Percentiles rank a stretch among this genome's conserved stretches.
phyloP scores from a whole-genome alignment of 2,113 vertebrate species.

The Pygoscelis adeliae region DNA sequence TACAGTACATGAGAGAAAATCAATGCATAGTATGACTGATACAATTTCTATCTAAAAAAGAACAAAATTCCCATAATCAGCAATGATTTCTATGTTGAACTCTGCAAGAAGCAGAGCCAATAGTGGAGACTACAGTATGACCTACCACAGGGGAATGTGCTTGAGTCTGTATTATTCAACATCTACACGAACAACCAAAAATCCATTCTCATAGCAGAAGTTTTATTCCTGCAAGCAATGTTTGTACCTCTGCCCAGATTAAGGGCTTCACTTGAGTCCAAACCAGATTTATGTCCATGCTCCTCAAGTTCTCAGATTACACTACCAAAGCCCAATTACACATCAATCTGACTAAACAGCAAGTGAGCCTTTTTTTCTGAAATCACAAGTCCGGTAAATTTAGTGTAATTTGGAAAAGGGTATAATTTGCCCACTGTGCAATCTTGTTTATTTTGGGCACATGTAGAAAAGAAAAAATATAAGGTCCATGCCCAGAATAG shows the following conservation, averaged over 20 bases:
- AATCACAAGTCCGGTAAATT: not conserved
- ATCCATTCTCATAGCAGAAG: not conserved
- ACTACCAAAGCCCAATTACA: not conserved
- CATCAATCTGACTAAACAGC: not conserved
- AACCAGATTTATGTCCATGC: not conserved
- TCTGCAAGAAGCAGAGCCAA: not conserved
- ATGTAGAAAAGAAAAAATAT: not conserved
- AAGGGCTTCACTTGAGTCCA: not conserved
- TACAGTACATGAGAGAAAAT: slow-evolving; percentile 32
- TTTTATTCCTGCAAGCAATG: not conserved
- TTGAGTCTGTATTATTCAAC: not conserved
- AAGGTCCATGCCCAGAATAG: not conserved
- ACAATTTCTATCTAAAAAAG: slow-evolving; percentile 3
- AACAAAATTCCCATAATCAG: not conserved
- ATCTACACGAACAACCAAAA: not conserved
- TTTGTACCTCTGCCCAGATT: not conserved
- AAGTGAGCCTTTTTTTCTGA: not conserved
- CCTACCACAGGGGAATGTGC: not conserved
- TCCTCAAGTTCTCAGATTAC: not conserved
- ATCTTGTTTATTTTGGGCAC: not conserved
- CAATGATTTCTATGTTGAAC: not conserved
- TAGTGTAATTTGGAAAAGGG: not conserved
- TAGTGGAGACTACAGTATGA: not conserved
- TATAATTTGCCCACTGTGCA: not conserved
- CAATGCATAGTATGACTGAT: not conserved